A percentile compares a stretch with the other conserved stretches of the same genome.
These are phyloP conservation scores for Tricholauxania praeusta DNA, from an alignment of 2,888 invertebrate genomes.

Conservation along the genomic window DNA sequence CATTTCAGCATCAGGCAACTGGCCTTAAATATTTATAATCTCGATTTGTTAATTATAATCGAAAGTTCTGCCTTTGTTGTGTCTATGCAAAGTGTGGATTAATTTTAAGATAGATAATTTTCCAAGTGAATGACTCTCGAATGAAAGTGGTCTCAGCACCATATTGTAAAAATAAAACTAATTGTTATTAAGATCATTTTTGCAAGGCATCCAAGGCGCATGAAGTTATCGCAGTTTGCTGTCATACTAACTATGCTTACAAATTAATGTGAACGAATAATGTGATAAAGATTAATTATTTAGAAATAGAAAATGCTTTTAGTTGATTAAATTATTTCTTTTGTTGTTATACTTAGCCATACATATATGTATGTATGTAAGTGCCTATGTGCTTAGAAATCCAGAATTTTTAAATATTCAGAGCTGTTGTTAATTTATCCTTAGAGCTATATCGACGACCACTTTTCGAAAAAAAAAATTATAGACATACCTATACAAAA, in stretches of 20 bases:
- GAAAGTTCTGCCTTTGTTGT: background rate
- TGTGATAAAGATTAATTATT: too few species aligned
- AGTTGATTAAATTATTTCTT: too few species aligned
- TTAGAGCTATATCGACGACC: too few species aligned
- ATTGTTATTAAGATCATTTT: constrained; percentile 2
- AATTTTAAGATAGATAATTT: constrained; percentile 20
- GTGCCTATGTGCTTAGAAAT: background rate
- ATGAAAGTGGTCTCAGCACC: too few species aligned
- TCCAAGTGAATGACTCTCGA: constrained; percentile 4
- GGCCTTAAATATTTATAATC: constrained; percentile 19
- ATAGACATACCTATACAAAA: too few species aligned
- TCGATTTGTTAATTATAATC: constrained; percentile 17
- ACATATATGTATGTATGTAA: too few species aligned
- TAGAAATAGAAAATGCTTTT: too few species aligned
- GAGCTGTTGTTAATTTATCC: background rate
- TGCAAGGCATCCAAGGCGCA: background rate
- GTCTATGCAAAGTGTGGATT: constrained; percentile 5
- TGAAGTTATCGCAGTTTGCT: too few species aligned
- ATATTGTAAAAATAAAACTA: background rate
- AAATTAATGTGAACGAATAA: too few species aligned
- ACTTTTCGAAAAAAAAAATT: too few species aligned
- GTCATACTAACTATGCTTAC: too few species aligned
- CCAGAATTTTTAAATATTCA: background rate
- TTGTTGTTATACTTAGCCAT: too few species aligned
- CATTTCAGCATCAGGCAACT: constrained; percentile 3